A percentile compares a stretch with the other conserved stretches of the same genome.
Conservation (phyloP, 2,797 vertebrate species). For the Peromyscus eremicus region DNA sequence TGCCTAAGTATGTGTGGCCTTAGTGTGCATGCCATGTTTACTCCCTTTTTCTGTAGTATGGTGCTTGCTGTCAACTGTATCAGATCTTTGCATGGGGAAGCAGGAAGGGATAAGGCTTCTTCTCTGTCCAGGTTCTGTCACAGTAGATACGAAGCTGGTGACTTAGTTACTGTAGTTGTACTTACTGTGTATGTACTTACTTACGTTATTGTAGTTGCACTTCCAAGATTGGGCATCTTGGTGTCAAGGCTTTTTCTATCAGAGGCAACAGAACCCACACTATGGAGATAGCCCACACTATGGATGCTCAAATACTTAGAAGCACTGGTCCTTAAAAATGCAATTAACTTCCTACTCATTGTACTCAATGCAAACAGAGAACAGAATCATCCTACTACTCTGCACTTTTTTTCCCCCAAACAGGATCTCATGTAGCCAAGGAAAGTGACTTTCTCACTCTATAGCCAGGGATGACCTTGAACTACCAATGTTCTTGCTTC, state of each 20-base stretch:
- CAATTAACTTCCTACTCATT: background rate
- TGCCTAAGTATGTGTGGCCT: background rate
- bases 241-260: background rate
- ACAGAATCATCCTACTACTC: background rate
- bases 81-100: background rate
- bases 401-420: background rate
- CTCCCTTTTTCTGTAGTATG: constrained; percentile 11
- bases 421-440: background rate
- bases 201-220: too few species aligned
- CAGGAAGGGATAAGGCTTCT: constrained; percentile 42
- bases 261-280: background rate
- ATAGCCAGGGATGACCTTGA: background rate
- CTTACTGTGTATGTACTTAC: background rate
- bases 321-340: background rate
- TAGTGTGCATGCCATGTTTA: constrained; percentile 15
- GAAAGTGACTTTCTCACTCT: background rate
- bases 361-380: background rate
- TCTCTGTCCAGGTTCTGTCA: constrained; percentile 50
- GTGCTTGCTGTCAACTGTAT: constrained; percentile 12
- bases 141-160: background rate
- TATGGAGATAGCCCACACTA: too few species aligned
- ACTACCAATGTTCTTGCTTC: background rate
- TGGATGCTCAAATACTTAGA: background rate
- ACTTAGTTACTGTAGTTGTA: background rate
- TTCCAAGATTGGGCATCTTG: background rate